A percentile compares a stretch with the other conserved stretches of the same genome.
Evolutionary conservation across 1,140 invertebrate genomes (phyloP).

Genomic region (Andrena cerasifolii): DNA sequence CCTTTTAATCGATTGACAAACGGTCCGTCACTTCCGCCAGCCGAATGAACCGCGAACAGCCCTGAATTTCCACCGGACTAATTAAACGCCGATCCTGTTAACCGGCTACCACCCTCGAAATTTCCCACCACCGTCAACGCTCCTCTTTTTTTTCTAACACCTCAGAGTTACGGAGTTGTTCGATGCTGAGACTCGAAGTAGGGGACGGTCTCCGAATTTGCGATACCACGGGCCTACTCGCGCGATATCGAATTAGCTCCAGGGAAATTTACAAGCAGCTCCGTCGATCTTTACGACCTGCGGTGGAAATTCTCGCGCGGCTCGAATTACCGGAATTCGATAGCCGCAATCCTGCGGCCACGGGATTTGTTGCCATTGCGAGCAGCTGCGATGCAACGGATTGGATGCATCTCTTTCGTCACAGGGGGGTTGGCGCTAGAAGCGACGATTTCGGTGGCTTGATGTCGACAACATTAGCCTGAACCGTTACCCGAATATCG

Average conservation of each 20-base stretch:
- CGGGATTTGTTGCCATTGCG: slow-evolving; percentile 50
- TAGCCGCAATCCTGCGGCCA: slow-evolving; percentile 37
- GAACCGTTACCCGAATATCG: not conserved
- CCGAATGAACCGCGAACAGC: not conserved
- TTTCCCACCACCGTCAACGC: no score
- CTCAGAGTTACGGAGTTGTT: not conserved
- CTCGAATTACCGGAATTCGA: slow-evolving; percentile 47
- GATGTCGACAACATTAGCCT: not conserved
- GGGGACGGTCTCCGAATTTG: not conserved
- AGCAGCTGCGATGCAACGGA: slow-evolving; percentile 22
- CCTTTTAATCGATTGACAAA: not conserved
- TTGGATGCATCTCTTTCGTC: not conserved
- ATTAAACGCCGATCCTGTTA: not conserved
- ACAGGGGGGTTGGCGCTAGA: no score
- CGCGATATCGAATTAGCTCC: not conserved
- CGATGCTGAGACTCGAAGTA: no score
- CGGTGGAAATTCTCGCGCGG: slow-evolving; percentile 32
- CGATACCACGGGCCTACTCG: not conserved
- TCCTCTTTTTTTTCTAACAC: not conserved
- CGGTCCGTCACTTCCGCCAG: not conserved
- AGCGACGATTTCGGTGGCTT: not conserved
- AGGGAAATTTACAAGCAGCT: slow-evolving; percentile 37
- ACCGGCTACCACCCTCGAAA: not conserved
- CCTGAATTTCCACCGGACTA: not conserved
- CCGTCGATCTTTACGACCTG: slow-evolving; percentile 13